Percentiles rank a stretch among this genome's conserved stretches.
phyloP scores from a whole-genome alignment of 2,888 invertebrate genomes.

The Gibbula magus region DNA sequence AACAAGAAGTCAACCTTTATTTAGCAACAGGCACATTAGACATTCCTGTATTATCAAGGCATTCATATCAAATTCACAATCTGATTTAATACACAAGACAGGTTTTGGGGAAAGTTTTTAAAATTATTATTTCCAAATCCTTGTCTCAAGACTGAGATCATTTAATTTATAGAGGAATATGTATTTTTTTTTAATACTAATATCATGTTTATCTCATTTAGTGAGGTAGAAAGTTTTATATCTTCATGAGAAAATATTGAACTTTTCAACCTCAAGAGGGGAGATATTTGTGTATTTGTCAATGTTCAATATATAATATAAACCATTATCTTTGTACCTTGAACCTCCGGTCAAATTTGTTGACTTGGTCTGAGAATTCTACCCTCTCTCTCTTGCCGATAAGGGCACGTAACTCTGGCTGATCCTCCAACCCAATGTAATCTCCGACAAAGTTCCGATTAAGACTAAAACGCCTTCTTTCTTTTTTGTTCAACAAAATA shows the following conservation, averaged over 20 bases:
- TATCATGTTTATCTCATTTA: too few relatives aligned
- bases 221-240: neutral
- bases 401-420: slow-evolving; percentile 79
- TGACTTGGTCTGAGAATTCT: slow-evolving; percentile 81
- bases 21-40: too few relatives aligned
- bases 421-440: slow-evolving; percentile 82
- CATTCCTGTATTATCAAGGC: too few relatives aligned
- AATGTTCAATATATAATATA: neutral
- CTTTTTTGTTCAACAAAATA: slow-evolving; percentile 79
- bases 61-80: too few relatives aligned
- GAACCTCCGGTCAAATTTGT: slow-evolving; percentile 82
- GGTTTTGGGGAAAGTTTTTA: too few relatives aligned
- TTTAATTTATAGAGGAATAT: too few relatives aligned
- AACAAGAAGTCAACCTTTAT: slow-evolving; percentile 30
- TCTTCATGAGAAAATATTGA: too few relatives aligned
- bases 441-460: slow-evolving; percentile 83
- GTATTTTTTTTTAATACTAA: too few relatives aligned
- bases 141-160: neutral
- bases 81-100: too few relatives aligned
- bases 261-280: neutral
- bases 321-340: slow-evolving; percentile 78
- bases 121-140: too few relatives aligned
- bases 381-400: slow-evolving; percentile 81
- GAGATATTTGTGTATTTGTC: neutral
- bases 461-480: slow-evolving; percentile 80